Conservation (phyloP, 1,140 invertebrate genomes). For the Episyrphus balteatus region DNA sequence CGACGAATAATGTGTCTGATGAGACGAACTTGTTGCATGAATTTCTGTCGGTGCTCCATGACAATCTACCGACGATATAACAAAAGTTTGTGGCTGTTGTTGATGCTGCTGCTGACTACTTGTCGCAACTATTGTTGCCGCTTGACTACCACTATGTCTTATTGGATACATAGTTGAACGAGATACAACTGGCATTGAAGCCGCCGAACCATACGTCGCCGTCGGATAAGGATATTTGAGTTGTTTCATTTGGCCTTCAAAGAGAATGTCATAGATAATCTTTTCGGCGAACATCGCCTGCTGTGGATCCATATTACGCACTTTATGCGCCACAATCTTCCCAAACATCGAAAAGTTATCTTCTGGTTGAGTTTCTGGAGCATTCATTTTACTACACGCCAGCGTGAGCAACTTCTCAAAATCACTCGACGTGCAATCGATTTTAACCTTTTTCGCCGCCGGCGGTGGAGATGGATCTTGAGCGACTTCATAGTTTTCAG, state of each 20-base stretch:
- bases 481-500: not conserved
- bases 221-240: no score
- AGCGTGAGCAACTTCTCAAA: slow-evolving; percentile 26
- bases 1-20: no score
- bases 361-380: slow-evolving; percentile 14
- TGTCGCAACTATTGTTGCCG: no score
- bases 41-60: no score
- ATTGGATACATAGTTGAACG: no score
- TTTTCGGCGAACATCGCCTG: slow-evolving; percentile 37
- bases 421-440: slow-evolving; percentile 23
- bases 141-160: no score
- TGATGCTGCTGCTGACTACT: no score
- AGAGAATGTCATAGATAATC: slow-evolving; percentile 37
- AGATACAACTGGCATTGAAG: no score
- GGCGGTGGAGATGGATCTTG: not conserved
- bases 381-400: slow-evolving; percentile 22
- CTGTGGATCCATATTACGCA: slow-evolving; percentile 32
- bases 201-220: no score
- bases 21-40: no score
- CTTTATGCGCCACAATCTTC: slow-evolving; percentile 36
- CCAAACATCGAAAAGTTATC: slow-evolving; percentile 37
- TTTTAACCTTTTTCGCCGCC: slow-evolving; percentile 9
- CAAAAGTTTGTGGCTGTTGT: no score
- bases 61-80: no score
- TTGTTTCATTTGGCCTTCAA: slow-evolving; percentile 38